Evolutionary conservation across 1,140 invertebrate species (phyloP), one percentile per base, ranked within the genome.

Genomic region (Calliphora vicina): DNA sequence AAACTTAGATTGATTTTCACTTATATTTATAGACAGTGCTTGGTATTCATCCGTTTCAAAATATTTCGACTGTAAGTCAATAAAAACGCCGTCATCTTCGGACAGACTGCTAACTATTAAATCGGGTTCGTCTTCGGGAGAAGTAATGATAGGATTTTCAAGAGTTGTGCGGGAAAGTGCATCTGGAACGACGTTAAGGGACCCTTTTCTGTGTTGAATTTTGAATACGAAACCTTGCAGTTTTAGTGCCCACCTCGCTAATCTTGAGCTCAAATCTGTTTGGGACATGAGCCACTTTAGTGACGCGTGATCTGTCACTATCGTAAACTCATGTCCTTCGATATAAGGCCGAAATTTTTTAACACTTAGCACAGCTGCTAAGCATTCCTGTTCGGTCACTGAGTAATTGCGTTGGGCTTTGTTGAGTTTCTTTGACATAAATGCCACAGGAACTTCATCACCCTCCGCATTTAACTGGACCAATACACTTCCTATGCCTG

Each of bases 341-440:
- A n/a, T n/a, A n/a, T n/a, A n/a, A n/a, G n/a, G n/a, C n/a, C n/a
- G n/a, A n/a, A n/a, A n/a, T n/a, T n/a, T n/a, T n/a, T n/a, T n/a
- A n/a, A n/a, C n/a, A n/a, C n/a, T n/a, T n/a, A n/a, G n/a, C n/a
- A 83, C 42, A 23, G 72, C 73, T 6, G 82, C 82, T 10, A 83
- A 50, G 43, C 72, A 84, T 23, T 84, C 80, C 3, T 25, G 26
- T 61, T 84, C 83, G 25, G 83, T 82, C 5, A 82, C 83, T 6
- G 27, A 57, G 43, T 84, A 82, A 57, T 84, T 84, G 15, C 81
- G 73, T 67, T 84, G 81, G 12, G 20, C 15, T 43, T 35, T 35
- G 4, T 35, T 35, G 10, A 35, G 35, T 35, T 35, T 35, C 35
- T 35, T 35, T 35, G 35, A 35, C 80, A 81, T 81, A 57, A 26